phyloP scores from a whole-genome alignment of 2,888 invertebrate species.

The Baccha elongata region DNA sequence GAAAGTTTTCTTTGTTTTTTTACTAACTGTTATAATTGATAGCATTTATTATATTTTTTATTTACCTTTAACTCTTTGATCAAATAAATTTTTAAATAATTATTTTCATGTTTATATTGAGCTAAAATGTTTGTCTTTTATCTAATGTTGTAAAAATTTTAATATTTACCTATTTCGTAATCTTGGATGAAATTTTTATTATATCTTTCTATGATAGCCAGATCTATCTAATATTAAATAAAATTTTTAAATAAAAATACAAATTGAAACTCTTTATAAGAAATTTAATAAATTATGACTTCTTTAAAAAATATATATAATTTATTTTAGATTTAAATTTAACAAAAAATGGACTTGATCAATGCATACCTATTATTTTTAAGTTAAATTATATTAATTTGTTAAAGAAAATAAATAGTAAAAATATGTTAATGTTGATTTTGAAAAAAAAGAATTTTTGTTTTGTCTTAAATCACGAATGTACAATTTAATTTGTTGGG shows the following conservation, averaged over 20 bases:
- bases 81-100: conserved; percentile 13
- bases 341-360: conserved; percentile 41
- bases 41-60: conserved; percentile 60
- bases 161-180: no score
- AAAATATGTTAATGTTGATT: conserved; percentile 43
- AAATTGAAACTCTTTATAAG: not conserved
- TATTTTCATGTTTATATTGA: no score
- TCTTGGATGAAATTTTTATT: no score
- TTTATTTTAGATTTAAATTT: conserved; percentile 29
- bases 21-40: conserved; percentile 14
- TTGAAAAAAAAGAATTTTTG: no score
- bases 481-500: no score
- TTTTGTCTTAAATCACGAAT: no score
- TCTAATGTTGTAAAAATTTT: no score
- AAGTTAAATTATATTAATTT: conserved; percentile 41
- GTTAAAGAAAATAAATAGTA: conserved; percentile 24
- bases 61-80: conserved; percentile 30
- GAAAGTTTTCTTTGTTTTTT: not conserved
- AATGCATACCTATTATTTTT: conserved; percentile 53
- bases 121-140: no score
- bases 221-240: no score
- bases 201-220: no score
- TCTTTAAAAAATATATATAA: conserved; percentile 16
- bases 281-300: conserved; percentile 13
- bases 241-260: not conserved